Conservation (phyloP, 1,140 invertebrate species). For the Adoxophyes honmai region DNA sequence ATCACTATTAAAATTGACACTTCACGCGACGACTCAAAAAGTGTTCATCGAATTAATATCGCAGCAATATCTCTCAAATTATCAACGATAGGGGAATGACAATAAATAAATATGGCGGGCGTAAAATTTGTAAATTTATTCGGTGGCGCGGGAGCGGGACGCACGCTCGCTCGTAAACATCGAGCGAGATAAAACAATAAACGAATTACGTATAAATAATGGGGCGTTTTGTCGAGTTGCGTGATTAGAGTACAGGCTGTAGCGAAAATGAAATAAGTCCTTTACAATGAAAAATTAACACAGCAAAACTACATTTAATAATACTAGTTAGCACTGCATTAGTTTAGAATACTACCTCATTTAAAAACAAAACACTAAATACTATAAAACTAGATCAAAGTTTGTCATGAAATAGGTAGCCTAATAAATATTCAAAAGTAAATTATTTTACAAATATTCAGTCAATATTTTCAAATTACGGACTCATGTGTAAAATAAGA, state of each 20-base stretch:
- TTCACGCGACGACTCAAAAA: constrained; percentile 58
- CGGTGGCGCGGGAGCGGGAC: constrained; percentile 38
- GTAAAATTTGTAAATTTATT: constrained; percentile 71
- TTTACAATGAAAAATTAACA: too few species aligned
- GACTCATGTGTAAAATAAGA: too few species aligned
- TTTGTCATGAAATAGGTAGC: too few species aligned
- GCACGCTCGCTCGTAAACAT: constrained; percentile 61
- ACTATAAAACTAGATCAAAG: too few species aligned
- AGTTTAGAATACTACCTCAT: too few species aligned
- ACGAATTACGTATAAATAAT: constrained; percentile 72
- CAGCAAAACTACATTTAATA: too few species aligned
- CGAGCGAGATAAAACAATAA: constrained; percentile 73
- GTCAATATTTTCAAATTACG: too few species aligned
- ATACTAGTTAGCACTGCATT: too few species aligned
- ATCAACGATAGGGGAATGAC: constrained; percentile 46
- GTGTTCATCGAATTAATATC: constrained; percentile 58
- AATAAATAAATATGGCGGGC: constrained; percentile 53
- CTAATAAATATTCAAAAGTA: too few species aligned
- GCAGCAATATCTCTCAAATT: constrained; percentile 51
- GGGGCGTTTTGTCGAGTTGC: constrained; percentile 60
- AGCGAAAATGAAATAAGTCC: constrained; percentile 6
- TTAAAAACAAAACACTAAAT: too few species aligned
- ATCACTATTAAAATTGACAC: constrained; percentile 68
- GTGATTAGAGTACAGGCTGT: constrained; percentile 54
- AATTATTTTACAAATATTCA: too few species aligned